Percentiles rank a stretch among this genome's conserved stretches.
Evolutionary conservation across 2,797 vertebrate species (phyloP).

Genomic region (Protosalanx chinensis): DNA sequence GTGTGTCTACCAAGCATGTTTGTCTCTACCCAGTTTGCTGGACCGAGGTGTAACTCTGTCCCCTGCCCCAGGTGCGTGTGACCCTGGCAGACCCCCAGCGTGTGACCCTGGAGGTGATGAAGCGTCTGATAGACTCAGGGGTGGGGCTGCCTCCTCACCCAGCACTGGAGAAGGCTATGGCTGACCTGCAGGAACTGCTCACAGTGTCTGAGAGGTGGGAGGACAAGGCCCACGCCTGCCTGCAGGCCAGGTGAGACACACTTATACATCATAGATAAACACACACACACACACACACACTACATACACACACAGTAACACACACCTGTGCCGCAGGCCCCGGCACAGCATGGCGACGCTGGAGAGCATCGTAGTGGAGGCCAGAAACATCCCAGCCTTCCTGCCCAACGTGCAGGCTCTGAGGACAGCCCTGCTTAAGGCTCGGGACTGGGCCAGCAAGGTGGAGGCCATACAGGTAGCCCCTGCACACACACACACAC

Average conservation of each 20-base stretch:
- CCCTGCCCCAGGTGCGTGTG: slow-evolving; percentile 74
- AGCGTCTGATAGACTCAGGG: slow-evolving; percentile 94
- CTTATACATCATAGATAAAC: not conserved
- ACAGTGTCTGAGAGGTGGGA: slow-evolving; percentile 97
- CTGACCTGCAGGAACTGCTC: slow-evolving; percentile 94
- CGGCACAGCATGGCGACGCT: slow-evolving; percentile 89
- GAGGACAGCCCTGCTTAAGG: slow-evolving; percentile 90
- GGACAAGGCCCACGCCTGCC: slow-evolving; percentile 91
- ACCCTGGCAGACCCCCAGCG: slow-evolving; percentile 89
- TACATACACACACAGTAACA: not conserved
- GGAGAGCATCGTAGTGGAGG: slow-evolving; percentile 92
- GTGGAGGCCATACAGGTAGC: slow-evolving; percentile 96
- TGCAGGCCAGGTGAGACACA: slow-evolving; percentile 85
- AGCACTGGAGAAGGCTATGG: slow-evolving; percentile 98
- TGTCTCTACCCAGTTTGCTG: not conserved
- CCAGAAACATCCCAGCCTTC: slow-evolving; percentile 94
- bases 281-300: not conserved
- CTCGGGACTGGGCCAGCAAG: slow-evolving; percentile 92
- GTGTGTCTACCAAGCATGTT: not conserved
- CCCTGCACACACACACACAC: not conserved
- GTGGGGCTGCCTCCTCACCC: slow-evolving; percentile 96
- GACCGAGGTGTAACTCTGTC: no score
- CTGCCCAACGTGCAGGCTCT: slow-evolving; percentile 93
- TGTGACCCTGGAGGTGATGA: slow-evolving; percentile 96
- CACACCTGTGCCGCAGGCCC: slow-evolving; percentile 70